Evolutionary conservation across 2,888 invertebrate genomes (phyloP), one percentile per base, ranked within the genome.

Genomic region (Hyles lineata): DNA sequence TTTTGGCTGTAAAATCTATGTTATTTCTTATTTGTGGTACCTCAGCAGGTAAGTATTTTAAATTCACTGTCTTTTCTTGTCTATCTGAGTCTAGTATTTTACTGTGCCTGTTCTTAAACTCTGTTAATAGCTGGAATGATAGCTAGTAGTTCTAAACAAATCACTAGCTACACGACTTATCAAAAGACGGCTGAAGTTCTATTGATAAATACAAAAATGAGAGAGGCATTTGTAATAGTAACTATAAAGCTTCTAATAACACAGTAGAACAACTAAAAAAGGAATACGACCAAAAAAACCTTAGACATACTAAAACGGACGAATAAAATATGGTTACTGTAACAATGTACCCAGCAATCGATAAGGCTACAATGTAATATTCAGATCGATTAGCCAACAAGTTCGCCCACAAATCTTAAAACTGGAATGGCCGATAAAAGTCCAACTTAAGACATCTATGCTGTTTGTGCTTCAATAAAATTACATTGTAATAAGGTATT

Each of bases 401-500:
- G 43, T 23, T 17, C 21, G 17, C 23, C 67, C 43, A 67, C 67
- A 67, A 67, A 50, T 67, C 67, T 50, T 67, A 67, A 67, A 67
- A 67, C 32, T 67, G 23, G 21, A 67, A 67, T 23, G 15, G 50
- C 67, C 67, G 50, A 67, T 67, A 50, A 67, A 67, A 67, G 67
- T 50, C 67, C 21, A 50, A 43, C 43, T 67, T 50, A 43, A 67
- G 63, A 63, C 63, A 63, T 23, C 67, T 43, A 50, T 50, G 43
- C 67, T 71, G 71, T 50, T 69, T 73, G 70, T 71, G 19, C 60
- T 62, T 25, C 60, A 67, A 70, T 19, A 35, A 72, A 19, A 55
- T 35, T 69, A 55, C 58, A 55, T 71, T 73, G 35, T 50, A 59
- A 70, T 59, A 62, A 55, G 74, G 72, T 76, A 74, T 62, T 74